Base-by-base conservation (phyloP, 2,888 invertebrate genomes). In the Cheilosia grossa region DNA sequence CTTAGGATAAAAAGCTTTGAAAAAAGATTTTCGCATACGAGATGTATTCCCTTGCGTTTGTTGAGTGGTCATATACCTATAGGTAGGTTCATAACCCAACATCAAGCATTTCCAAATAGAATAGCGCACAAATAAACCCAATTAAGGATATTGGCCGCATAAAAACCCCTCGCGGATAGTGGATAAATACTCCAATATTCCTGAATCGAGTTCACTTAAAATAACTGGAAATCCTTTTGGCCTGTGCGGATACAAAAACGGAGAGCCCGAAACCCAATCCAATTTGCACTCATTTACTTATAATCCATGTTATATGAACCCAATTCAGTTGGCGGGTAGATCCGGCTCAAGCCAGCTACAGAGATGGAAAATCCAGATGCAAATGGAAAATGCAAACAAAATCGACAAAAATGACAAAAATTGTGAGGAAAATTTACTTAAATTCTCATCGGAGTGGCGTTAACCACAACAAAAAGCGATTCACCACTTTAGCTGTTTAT, bases 401-500 rank as follows among this genome's bases (percentile, higher is more conserved):
- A 44, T 44, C 33, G 9, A 58, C 19, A 61, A 53, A 47, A 47
- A 37, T 19, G 9, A 64, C 24, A 61, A 53, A 40, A 54, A 37
- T 10, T 19, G n/a, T 49, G 21, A 27, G 49, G 19, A 56, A 69
- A 79, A 69, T 82, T 69, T 51, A 74, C 58, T 82, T 74, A 74
- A 83, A 66, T 74, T 64, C 74, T 9, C 47, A 53, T 74, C 33
- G 56, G 40, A 53, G 24, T 59, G 63, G 58, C 53, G 63, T 44
- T 30, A 58, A 61, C 78, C 78, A 47, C 56, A 78, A 82, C 67
- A 82, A 83, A 69, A 79, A 75, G 56, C 75, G 64, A 75, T 80
- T 70, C 83, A 61, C 83, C 74, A 83, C 80, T 83, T 83, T 61
- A 80, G 83, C 74, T 80, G 75, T 85, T 80, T 85, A 75, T 85